phyloP scores from a whole-genome alignment of 2,888 invertebrate species.

The Campaea margaritaria region DNA sequence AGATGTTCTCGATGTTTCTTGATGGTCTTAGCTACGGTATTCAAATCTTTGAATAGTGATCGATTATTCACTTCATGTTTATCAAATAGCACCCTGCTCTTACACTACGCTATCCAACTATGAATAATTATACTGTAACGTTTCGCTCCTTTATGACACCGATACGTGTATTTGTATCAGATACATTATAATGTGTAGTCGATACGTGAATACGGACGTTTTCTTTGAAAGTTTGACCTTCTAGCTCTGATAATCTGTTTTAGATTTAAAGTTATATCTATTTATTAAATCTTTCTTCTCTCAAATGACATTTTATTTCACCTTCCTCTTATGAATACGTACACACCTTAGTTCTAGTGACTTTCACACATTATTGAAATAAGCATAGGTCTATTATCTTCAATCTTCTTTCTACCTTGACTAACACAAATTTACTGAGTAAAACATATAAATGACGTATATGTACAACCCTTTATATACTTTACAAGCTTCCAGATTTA shows the following conservation, averaged over 20 bases:
- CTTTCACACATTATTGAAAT: too few relatives aligned
- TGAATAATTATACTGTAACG: constrained; percentile 38
- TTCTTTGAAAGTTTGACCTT: constrained; percentile 69
- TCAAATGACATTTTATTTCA: constrained; percentile 66
- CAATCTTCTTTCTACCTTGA: too few relatives aligned
- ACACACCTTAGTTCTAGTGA: too few relatives aligned
- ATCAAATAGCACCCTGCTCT: constrained; percentile 71
- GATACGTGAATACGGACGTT: constrained; percentile 68
- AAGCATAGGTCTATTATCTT: too few relatives aligned
- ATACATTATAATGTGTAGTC: constrained; percentile 67
- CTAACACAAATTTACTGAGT: too few relatives aligned
- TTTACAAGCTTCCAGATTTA: too few relatives aligned
- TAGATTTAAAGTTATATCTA: constrained; percentile 82
- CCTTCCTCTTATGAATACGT: not conserved
- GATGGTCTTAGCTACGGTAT: constrained; percentile 34
- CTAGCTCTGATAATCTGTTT: constrained; percentile 77
- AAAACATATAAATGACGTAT: too few relatives aligned
- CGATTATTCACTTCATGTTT: constrained; percentile 49
- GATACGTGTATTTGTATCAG: constrained; percentile 53
- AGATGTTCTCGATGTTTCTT: constrained; percentile 44
- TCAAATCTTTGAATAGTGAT: constrained; percentile 29
- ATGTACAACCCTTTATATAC: too few relatives aligned
- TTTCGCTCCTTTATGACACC: constrained; percentile 51
- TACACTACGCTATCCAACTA: constrained; percentile 35
- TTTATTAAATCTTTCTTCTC: constrained; percentile 85